Evolutionary conservation across 2,113 vertebrate genomes (phyloP).

Genomic region (Aphelocoma coerulescens): DNA sequence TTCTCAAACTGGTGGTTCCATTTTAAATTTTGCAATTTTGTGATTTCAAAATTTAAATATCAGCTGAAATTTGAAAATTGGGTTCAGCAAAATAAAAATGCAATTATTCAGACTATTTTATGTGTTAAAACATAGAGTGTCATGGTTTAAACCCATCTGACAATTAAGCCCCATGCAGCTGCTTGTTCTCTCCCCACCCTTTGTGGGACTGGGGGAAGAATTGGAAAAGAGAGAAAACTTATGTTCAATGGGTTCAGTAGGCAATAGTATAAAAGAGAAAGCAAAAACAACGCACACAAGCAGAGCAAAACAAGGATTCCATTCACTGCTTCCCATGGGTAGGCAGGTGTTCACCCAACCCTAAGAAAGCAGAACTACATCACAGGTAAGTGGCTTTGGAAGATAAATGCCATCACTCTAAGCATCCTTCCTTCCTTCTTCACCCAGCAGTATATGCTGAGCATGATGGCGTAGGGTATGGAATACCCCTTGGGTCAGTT

Average conservation of each 20-base stretch:
- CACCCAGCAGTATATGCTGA: not conserved
- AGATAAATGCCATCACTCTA: not conserved
- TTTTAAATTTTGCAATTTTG: not conserved
- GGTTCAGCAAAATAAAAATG: not conserved
- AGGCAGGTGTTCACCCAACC: not conserved
- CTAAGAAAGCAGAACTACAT: not conserved
- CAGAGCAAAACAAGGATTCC: not conserved
- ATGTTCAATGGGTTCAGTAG: not conserved
- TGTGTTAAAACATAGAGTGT: not conserved
- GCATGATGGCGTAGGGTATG: too few relatives aligned
- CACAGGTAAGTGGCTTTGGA: fast-evolving
- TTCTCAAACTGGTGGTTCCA: not conserved
- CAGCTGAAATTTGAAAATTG: not conserved
- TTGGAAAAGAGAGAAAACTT: not conserved
- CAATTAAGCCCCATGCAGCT: not conserved
- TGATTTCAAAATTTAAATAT: not conserved
- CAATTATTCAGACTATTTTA: not conserved
- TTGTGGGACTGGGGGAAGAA: not conserved
- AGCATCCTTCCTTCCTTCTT: not conserved
- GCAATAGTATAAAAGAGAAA: not conserved
- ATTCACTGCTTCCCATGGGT: not conserved
- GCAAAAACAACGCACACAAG: fast-evolving
- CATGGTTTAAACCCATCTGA: not conserved
- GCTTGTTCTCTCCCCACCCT: fast-evolving
- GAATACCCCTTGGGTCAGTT: not conserved